Evolutionary conservation across 1,140 invertebrate species (phyloP), one percentile per base, ranked within the genome.

Genomic region (Drosophila tani): DNA sequence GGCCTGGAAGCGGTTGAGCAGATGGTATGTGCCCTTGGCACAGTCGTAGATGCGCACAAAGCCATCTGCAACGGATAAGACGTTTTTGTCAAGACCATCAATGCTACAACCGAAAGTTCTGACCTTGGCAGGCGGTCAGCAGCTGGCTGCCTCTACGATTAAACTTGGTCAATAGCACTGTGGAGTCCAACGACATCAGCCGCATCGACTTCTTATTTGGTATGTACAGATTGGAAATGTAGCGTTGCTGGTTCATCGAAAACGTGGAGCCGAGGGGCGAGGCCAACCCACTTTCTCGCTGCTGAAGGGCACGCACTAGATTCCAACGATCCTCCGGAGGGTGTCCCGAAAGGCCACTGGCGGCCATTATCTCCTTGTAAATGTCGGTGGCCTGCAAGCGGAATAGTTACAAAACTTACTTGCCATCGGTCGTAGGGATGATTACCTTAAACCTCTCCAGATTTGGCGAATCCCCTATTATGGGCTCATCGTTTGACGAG

Each of bases 101-200:
- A 57, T 35, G 50, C 35, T 35, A 45, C 46, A 46, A 45, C 17
- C 51, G 17, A 43, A 15, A 66, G 43, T 68, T 63, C 76, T 85
- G 93, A 97, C 96, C 96, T 95, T 97, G 96, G 68, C 94, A 95
- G 60, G 96, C 96, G 68, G 95, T 96, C 38, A 97, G 93, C 80
- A 97, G 96, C 77, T 95, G 94, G 77, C 95, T 94, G 17, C 97
- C 97, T 92, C 95, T 94, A 69, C 95, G 94, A 8, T 96, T 96
- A 92, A 96, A 97, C 43, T 95, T 95, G 14, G 97, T 96, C 93
- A 96, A 97, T 86, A 97, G 97, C 17, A 95, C 95, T 93, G 97
- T 97, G 4, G 87, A 81, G 63, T 94, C 94, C 21, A 93, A 92
- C 68, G 95, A 96, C 71, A 93, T 94, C 15, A 94, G 94, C 14